A percentile compares a stretch with the other conserved stretches of the same genome.
phyloP scores from a whole-genome alignment of 2,797 vertebrate genomes.

The Acanthornis magna region DNA sequence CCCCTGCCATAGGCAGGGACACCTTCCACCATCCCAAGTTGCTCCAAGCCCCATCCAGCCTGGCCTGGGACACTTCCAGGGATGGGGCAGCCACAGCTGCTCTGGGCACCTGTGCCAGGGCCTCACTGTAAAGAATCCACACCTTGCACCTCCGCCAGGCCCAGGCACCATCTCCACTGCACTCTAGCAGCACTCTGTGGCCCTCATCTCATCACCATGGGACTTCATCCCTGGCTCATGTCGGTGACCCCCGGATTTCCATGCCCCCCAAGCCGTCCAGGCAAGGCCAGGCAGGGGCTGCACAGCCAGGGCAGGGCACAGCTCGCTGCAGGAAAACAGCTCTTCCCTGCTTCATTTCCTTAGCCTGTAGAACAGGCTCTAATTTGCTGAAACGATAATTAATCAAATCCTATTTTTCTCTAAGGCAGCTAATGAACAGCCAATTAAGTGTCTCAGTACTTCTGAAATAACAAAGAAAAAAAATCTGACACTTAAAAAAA shows the following conservation, averaged over 20 bases:
- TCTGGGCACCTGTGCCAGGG: neutral
- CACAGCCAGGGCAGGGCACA: neutral
- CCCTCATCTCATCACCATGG: neutral
- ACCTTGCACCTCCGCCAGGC: neutral
- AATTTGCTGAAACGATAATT: conserved; percentile 33
- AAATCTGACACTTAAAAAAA: no score
- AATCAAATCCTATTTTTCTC: conserved; percentile 40
- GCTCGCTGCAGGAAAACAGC: neutral
- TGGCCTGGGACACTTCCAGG: neutral
- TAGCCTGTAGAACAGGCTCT: neutral
- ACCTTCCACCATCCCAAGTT: accelerated
- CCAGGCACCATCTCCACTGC: neutral
- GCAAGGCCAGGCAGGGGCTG: neutral
- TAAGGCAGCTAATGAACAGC: conserved; percentile 30
- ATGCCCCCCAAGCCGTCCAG: neutral
- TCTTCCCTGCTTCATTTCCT: neutral
- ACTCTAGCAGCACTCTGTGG: accelerated
- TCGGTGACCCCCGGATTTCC: accelerated
- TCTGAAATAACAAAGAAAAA: conserved; percentile 4
- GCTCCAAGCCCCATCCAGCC: neutral
- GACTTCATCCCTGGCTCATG: neutral
- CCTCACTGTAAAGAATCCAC: accelerated
- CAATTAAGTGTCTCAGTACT: conserved; percentile 4
- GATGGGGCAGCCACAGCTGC: neutral
- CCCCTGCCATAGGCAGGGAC: neutral